Conservation (phyloP, 2,797 vertebrate species). For the Hydrocynus forskahlii region DNA sequence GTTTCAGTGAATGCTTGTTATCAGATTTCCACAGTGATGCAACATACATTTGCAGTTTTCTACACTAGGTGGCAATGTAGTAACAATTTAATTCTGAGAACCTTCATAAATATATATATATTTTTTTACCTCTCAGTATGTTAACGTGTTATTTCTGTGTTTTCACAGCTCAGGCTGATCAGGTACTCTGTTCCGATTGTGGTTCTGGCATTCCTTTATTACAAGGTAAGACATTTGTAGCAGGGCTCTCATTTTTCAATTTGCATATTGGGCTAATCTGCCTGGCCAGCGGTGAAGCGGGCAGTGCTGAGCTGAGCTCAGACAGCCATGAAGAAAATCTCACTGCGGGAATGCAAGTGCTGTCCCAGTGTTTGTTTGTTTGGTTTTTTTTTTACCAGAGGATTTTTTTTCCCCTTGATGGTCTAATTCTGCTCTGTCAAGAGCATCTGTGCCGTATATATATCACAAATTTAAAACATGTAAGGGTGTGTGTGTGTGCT, state of each 20-base stretch:
- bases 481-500: slow-evolving; percentile 18
- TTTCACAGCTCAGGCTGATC: slow-evolving; percentile 80
- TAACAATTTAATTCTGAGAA: slow-evolving; percentile 53
- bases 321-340: slow-evolving; percentile 35
- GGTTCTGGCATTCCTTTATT: slow-evolving; percentile 84
- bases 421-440: slow-evolving; percentile 46
- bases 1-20: slow-evolving; percentile 22
- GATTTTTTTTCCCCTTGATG: slow-evolving; percentile 19
- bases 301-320: slow-evolving; percentile 22
- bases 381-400: background rate
- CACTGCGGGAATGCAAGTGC: background rate
- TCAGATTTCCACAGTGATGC: background rate
- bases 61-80: slow-evolving; percentile 81
- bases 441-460: slow-evolving; percentile 29
- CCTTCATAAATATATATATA: background rate
- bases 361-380: slow-evolving; percentile 34
- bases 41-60: background rate
- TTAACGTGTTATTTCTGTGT: slow-evolving; percentile 47
- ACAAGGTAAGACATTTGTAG: slow-evolving; percentile 83
- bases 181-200: slow-evolving; percentile 82
- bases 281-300: slow-evolving; percentile 26
- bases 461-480: slow-evolving; percentile 25
- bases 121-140: slow-evolving; percentile 28
- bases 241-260: slow-evolving; percentile 54
- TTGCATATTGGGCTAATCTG: slow-evolving; percentile 50